Evolutionary conservation across 2,888 invertebrate species (phyloP).

Genomic region (Tanypteryx hageni): DNA sequence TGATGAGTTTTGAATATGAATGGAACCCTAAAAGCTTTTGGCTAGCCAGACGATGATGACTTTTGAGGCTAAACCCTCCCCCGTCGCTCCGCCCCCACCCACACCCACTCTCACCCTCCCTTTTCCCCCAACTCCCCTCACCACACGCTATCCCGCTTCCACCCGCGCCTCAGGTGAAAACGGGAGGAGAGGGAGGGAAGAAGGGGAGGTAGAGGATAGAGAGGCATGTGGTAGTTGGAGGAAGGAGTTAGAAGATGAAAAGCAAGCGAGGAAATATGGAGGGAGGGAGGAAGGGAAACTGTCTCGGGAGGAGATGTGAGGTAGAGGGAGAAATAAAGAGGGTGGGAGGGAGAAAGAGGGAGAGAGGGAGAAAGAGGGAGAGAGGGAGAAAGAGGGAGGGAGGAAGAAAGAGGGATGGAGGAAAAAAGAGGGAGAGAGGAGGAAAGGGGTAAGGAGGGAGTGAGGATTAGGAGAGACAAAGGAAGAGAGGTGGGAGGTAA

Average conservation of each 20-base stretch:
- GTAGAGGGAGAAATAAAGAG: too few species aligned
- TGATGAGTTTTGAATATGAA: slow-evolving; percentile 47
- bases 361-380: neutral
- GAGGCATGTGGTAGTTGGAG: too few species aligned
- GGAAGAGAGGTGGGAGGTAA: neutral
- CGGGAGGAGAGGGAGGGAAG: too few species aligned
- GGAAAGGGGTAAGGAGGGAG: neutral
- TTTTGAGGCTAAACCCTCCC: neutral
- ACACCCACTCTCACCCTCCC: too few species aligned
- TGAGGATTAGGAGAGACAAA: neutral
- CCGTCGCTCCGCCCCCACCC: neutral
- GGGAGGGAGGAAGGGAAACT: neutral
- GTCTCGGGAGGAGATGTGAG: too few species aligned
- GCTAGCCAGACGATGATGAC: slow-evolving; percentile 57
- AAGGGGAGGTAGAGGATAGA: too few species aligned
- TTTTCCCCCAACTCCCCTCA: too few species aligned
- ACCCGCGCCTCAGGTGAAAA: too few species aligned
- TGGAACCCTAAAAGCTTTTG: slow-evolving; percentile 54
- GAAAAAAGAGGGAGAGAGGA: slow-evolving; percentile 13
- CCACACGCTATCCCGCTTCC: too few species aligned
- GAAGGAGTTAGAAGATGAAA: too few species aligned
- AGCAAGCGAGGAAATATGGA: neutral
- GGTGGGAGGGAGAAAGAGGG: neutral
- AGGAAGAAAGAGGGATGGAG: neutral
- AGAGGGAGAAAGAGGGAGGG: neutral